phyloP scores from a whole-genome alignment of 2,113 vertebrate species.

The Silurus glanis region DNA sequence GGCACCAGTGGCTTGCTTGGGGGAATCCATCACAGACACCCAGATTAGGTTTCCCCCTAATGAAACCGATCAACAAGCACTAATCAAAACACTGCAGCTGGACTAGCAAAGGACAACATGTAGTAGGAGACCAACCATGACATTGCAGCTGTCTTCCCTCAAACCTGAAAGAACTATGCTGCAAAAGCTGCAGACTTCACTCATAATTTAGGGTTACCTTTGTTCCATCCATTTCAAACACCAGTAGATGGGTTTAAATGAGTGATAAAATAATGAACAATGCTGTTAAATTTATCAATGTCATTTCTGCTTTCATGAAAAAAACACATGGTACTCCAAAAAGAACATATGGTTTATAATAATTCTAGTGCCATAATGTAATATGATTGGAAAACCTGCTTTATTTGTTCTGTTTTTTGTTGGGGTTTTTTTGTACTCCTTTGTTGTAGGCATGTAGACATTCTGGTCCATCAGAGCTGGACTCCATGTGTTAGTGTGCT shows the following conservation, averaged over 20 bases:
- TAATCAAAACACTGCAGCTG: constrained; percentile 60
- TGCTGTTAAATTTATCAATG: constrained; percentile 1
- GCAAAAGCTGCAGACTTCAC: constrained; percentile 26
- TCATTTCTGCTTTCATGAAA: neutral
- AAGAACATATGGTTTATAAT: neutral
- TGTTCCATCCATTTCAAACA: constrained; percentile 25
- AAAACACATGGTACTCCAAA: neutral
- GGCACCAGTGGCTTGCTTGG: constrained; percentile 62
- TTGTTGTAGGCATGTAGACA: constrained; percentile 10
- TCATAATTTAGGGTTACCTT: constrained; percentile 28
- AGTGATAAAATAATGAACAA: neutral
- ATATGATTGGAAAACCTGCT: constrained; percentile 13
- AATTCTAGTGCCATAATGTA: constrained; percentile 14
- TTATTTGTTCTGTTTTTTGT: constrained; percentile 6
- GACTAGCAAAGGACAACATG: constrained; percentile 49
- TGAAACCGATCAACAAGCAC: constrained; percentile 68
- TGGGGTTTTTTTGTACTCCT: neutral
- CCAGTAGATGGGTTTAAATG: neutral
- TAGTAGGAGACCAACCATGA: constrained; percentile 17
- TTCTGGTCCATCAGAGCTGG: constrained; percentile 21
- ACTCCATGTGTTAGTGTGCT: constrained; percentile 18
- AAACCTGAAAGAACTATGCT: constrained; percentile 15
- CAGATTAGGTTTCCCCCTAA: constrained; percentile 68
- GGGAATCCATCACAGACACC: constrained; percentile 55
- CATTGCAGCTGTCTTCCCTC: constrained; percentile 37